phyloP scores from a whole-genome alignment of 92 coral and sea anemone species.

The Palythoa grandiflora region DNA sequence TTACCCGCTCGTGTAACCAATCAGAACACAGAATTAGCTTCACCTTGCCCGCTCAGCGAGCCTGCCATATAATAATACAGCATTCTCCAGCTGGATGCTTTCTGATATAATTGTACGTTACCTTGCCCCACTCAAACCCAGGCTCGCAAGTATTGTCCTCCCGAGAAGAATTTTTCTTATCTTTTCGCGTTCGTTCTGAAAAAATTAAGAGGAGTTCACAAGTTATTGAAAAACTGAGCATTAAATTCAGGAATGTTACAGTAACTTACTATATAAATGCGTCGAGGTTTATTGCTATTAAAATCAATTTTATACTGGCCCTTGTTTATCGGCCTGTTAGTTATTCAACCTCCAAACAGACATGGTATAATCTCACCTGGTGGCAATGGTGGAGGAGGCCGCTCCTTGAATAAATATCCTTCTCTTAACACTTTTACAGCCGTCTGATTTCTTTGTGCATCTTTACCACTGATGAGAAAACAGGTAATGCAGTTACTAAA shows the following conservation, averaged over 20 bases:
- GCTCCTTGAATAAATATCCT: slow-evolving; percentile 65
- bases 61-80: too few species aligned
- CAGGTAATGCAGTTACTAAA: neutral
- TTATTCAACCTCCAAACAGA: too few species aligned
- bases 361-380: slow-evolving; percentile 48
- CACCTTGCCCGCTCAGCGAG: too few species aligned
- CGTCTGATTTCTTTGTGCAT: slow-evolving; percentile 61
- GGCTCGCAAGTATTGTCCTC: slow-evolving; percentile 34
- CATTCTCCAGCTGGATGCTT: neutral
- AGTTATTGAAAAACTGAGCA: neutral
- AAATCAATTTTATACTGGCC: too few species aligned
- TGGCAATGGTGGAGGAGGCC: slow-evolving; percentile 53
- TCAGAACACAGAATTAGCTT: too few species aligned
- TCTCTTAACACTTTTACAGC: slow-evolving; percentile 66
- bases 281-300: too few species aligned
- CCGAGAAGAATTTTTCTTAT: slow-evolving; percentile 13
- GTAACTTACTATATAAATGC: too few species aligned
- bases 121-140: slow-evolving; percentile 79
- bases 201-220: neutral
- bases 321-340: too few species aligned
- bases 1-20: too few species aligned
- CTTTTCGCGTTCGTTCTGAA: slow-evolving; percentile 5
- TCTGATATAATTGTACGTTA: neutral
- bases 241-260: neutral
- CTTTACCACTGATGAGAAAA: slow-evolving; percentile 46